A percentile compares a stretch with the other conserved stretches of the same genome.
phyloP scores from a whole-genome alignment of 2,888 invertebrate genomes.

The Malacosoma neustria region DNA sequence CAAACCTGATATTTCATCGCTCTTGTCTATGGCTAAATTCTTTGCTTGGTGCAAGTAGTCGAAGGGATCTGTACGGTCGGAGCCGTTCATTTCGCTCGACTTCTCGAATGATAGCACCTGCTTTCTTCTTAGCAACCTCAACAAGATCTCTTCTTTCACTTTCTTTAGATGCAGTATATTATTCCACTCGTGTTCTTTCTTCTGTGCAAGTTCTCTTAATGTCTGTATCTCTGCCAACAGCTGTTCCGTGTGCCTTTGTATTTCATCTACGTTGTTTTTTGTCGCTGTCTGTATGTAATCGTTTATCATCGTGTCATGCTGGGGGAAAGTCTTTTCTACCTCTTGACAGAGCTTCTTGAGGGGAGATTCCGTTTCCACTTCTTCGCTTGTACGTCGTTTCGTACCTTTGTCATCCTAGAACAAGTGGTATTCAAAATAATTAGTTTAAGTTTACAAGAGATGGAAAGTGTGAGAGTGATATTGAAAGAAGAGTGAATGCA shows the following conservation, averaged over 20 bases:
- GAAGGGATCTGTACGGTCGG: slow-evolving; percentile 50
- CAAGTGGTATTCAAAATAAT: no score
- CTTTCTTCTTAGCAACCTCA: slow-evolving; percentile 81
- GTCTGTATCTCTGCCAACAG: slow-evolving; percentile 80
- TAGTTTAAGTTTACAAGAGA: no score
- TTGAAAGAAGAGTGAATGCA: no score
- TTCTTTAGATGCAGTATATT: slow-evolving; percentile 87
- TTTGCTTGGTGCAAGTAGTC: slow-evolving; percentile 60
- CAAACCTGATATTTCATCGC: slow-evolving; percentile 62
- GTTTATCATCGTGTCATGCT: slow-evolving; percentile 75
- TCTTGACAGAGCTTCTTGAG: slow-evolving; percentile 66
- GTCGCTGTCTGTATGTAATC: slow-evolving; percentile 79
- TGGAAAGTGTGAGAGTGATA: no score
- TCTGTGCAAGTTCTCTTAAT: slow-evolving; percentile 81
- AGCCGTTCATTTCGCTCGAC: slow-evolving; percentile 49
- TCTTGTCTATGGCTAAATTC: slow-evolving; percentile 61
- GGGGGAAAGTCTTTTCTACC: slow-evolving; percentile 65
- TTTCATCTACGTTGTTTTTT: slow-evolving; percentile 75
- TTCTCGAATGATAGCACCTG: slow-evolving; percentile 75
- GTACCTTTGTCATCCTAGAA: slow-evolving; percentile 52
- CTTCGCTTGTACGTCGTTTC: slow-evolving; percentile 54
- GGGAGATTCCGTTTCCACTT: slow-evolving; percentile 60
- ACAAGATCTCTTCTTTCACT: slow-evolving; percentile 86
- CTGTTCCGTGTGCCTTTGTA: slow-evolving; percentile 78
- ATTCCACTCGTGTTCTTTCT: slow-evolving; percentile 92